A percentile compares a stretch with the other conserved stretches of the same genome.
Conservation (phyloP, 1,140 invertebrate species). For the Drosophila grimshawi region DNA sequence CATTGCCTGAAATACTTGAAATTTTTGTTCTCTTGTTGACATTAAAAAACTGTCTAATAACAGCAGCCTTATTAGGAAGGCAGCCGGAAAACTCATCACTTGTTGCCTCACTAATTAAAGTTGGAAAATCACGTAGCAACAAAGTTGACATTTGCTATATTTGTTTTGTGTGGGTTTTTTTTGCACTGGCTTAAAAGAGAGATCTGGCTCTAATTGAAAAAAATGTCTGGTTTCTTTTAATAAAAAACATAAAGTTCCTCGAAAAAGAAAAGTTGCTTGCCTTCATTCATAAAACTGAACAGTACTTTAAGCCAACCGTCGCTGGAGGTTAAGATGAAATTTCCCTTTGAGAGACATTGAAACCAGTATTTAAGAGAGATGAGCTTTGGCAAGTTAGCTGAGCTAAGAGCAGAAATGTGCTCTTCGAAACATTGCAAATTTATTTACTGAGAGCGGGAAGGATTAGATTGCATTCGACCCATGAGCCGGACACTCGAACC, state of each 20-base stretch:
- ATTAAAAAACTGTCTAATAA: not conserved
- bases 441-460: not conserved
- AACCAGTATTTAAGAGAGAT: conserved; percentile 61
- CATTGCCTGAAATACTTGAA: conserved; percentile 7
- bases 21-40: not conserved
- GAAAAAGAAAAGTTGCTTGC: not conserved
- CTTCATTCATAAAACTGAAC: conserved; percentile 44
- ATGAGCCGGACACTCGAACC: not conserved
- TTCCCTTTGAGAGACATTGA: conserved; percentile 8
- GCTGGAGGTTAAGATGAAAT: conserved; percentile 7
- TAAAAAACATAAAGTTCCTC: conserved; percentile 26
- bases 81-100: conserved; percentile 11
- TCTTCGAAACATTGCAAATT: not conserved
- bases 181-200: not conserved
- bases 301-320: not conserved
- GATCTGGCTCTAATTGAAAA: not conserved
- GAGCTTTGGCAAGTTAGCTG: not conserved
- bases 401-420: not conserved
- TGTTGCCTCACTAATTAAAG: conserved; percentile 36
- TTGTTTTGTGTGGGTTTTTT: not conserved
- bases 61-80: not conserved
- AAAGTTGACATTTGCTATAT: not conserved
- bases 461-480: conserved; percentile 4
- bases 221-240: conserved; percentile 14
- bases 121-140: conserved; percentile 22